phyloP scores from a whole-genome alignment of 1,140 invertebrate species.

The Caerostris extrusa region DNA sequence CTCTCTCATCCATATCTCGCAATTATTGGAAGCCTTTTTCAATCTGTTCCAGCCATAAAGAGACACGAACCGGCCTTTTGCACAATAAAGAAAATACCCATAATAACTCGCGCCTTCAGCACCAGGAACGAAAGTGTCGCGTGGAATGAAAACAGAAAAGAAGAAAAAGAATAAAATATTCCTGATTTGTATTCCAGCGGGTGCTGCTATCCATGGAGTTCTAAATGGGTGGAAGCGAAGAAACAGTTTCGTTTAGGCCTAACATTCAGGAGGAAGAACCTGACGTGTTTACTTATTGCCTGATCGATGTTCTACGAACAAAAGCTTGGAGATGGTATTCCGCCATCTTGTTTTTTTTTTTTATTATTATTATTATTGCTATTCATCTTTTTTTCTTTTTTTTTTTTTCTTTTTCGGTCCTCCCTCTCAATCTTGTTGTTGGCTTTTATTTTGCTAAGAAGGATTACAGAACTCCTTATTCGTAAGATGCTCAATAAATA shows the following conservation, averaged over 20 bases:
- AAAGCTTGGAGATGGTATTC: conserved; percentile 16
- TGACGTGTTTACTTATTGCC: conserved; percentile 48
- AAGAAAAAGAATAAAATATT: background rate
- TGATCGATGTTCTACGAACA: conserved; percentile 40
- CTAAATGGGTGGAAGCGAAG: conserved; percentile 37
- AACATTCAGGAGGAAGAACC: conserved; percentile 21
- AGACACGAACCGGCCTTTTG: background rate
- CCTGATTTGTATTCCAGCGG: conserved; percentile 31
- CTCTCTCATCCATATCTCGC: conserved; percentile 15
- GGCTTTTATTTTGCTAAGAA: conserved; percentile 20
- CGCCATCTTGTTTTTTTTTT: background rate
- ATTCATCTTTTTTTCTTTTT: background rate
- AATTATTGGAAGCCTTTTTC: conserved; percentile 42
- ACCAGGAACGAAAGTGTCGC: background rate
- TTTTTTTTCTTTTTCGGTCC: background rate
- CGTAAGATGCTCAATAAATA: conserved; percentile 35
- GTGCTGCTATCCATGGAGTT: conserved; percentile 42
- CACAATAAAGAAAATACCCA: conserved; percentile 23
- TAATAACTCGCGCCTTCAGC: conserved; percentile 35
- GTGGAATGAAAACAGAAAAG: background rate
- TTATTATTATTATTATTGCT: background rate
- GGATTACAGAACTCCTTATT: conserved; percentile 21
- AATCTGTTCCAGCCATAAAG: conserved; percentile 34
- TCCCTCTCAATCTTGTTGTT: conserved; percentile 24
- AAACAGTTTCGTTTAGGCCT: conserved; percentile 52